These are phyloP conservation scores for Leptopilina myrica DNA, from an alignment of 2,888 invertebrate genomes.

Conservation along the genomic window DNA sequence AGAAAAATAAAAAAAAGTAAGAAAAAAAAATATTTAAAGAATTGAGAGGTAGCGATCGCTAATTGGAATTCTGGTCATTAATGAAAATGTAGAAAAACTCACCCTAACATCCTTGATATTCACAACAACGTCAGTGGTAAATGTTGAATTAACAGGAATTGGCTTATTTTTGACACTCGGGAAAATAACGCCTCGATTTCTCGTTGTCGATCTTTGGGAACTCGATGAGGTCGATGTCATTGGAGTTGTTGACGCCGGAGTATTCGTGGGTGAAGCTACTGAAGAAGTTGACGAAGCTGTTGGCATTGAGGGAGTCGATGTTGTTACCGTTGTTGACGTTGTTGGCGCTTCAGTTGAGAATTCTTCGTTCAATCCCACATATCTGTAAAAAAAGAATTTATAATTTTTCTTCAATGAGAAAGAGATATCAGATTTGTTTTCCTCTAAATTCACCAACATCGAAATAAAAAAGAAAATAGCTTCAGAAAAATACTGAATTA, in stretches of 20 bases:
- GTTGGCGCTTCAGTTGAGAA: slow-evolving; percentile 68
- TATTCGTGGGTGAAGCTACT: slow-evolving; percentile 49
- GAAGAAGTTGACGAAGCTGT: slow-evolving; percentile 44
- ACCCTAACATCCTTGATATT: slow-evolving; percentile 91
- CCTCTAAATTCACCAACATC: no score
- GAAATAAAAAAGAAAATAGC: no score
- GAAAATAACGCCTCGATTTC: slow-evolving; percentile 92
- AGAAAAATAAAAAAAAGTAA: no score
- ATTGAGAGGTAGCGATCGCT: no score
- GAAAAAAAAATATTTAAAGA: no score
- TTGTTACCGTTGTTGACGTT: slow-evolving; percentile 70
- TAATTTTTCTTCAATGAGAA: no score
- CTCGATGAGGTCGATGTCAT: slow-evolving; percentile 60
- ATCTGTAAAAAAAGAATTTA: slow-evolving; percentile 57
- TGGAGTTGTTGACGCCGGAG: slow-evolving; percentile 53
- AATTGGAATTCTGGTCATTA: no score
- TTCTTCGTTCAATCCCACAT: slow-evolving; percentile 67
- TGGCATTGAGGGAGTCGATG: slow-evolving; percentile 42
- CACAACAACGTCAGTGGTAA: slow-evolving; percentile 86
- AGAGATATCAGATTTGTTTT: no score
- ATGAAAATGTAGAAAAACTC: slow-evolving; percentile 70
- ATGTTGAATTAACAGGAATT: slow-evolving; percentile 88
- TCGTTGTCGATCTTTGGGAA: slow-evolving; percentile 76
- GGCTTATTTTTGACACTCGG: slow-evolving; percentile 95
- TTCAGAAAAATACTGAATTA: no score